Evolutionary conservation across 2,113 vertebrate genomes (phyloP).

Genomic region (Stictonetta naevosa): DNA sequence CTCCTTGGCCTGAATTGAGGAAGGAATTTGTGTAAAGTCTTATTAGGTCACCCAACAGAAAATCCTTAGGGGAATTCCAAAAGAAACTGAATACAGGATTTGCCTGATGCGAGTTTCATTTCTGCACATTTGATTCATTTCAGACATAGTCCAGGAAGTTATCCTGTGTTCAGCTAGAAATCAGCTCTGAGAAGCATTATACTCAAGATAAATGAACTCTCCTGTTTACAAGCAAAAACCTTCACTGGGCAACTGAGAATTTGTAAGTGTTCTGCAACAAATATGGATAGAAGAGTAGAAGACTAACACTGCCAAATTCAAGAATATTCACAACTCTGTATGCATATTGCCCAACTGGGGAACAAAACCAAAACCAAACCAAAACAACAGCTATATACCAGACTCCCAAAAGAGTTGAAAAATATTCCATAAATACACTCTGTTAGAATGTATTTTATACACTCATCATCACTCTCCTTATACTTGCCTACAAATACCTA

Average conservation of each 20-base stretch:
- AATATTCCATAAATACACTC: background rate
- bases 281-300: background rate
- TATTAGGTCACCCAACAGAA: background rate
- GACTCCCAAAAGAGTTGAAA: background rate
- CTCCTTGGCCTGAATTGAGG: background rate
- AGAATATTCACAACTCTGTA: background rate
- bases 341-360: background rate
- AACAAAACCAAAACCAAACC: background rate
- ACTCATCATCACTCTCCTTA: background rate
- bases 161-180: background rate
- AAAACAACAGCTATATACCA: background rate
- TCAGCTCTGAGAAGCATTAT: background rate
- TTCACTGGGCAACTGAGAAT: background rate
- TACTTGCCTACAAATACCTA: background rate
- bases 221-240: background rate
- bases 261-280: background rate
- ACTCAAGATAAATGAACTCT: background rate
- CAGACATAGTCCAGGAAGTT: slow-evolving; percentile 5
- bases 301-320: background rate
- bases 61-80: slow-evolving; percentile 19
- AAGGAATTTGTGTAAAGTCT: background rate
- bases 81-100: background rate
- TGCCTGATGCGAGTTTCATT: background rate
- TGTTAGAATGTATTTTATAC: background rate
- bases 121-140: background rate